Conservation (phyloP, 2,113 vertebrate species). For the Eidolon helvum region DNA sequence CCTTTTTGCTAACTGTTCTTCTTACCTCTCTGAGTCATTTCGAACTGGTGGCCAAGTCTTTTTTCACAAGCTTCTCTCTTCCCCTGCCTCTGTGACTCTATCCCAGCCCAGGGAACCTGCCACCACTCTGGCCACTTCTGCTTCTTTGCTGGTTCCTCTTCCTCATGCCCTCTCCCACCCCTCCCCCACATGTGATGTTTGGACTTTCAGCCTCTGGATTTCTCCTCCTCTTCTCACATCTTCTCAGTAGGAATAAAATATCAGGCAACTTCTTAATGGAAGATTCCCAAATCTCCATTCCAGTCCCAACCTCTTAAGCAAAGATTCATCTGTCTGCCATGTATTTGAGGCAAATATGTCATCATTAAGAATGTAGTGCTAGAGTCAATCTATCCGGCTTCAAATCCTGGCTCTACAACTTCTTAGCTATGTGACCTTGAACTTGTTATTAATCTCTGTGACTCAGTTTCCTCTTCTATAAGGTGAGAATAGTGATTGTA, state of each 20-base stretch:
- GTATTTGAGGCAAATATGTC: neutral
- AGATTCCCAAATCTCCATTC: neutral
- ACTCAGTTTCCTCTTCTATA: slow-evolving; percentile 28
- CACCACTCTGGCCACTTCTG: slow-evolving; percentile 39
- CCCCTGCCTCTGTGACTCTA: neutral
- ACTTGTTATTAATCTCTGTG: slow-evolving; percentile 24
- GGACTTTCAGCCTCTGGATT: slow-evolving; percentile 2
- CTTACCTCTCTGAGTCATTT: neutral
- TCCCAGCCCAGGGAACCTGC: neutral
- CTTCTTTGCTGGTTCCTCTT: slow-evolving; percentile 49
- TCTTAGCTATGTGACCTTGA: neutral
- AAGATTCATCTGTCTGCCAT: neutral
- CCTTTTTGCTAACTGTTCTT: neutral
- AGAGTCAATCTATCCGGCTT: neutral
- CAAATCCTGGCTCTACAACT: neutral
- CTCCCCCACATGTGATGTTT: neutral
- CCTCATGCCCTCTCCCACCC: neutral
- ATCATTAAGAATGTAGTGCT: neutral
- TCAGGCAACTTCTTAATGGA: slow-evolving; percentile 4
- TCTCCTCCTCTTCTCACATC: neutral
- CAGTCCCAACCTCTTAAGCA: neutral
- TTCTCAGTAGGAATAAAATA: neutral
- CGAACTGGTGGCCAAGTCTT: neutral
- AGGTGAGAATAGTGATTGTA: neutral
- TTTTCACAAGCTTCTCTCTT: neutral